These are phyloP conservation scores for Amphilophus citrinellus DNA, from an alignment of 2,113 vertebrate species.

Conservation along the genomic window DNA sequence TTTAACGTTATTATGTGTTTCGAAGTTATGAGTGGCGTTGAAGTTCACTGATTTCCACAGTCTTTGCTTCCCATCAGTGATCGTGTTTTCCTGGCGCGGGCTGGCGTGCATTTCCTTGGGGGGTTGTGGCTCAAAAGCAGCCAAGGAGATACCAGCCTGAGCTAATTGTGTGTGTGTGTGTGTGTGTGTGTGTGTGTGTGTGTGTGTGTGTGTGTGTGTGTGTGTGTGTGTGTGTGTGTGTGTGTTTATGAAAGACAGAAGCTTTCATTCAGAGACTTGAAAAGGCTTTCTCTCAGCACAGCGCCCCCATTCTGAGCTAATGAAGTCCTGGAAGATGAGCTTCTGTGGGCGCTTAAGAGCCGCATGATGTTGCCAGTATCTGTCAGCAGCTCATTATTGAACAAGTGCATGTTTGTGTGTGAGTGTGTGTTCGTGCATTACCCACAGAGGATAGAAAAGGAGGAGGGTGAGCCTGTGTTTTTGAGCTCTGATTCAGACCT, in stretches of 20 bases:
- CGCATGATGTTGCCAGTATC: neutral
- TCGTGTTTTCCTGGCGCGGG: neutral
- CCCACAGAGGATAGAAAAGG: neutral
- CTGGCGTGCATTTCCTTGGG: neutral
- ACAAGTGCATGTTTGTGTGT: neutral
- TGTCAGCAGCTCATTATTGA: neutral
- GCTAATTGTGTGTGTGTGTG: neutral
- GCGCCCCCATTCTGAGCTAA: neutral
- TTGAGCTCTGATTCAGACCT: neutral
- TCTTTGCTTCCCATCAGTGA: neutral
- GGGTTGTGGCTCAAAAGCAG: neutral
- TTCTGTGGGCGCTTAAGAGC: neutral
- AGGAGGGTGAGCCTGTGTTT: neutral
- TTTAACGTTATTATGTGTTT: neutral
- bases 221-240: too few species aligned
- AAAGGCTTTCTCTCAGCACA: slow-evolving; percentile 6
- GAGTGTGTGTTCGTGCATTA: neutral
- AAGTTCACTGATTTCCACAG: neutral
- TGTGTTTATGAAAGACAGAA: neutral
- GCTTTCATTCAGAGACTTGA: slow-evolving; percentile 13
- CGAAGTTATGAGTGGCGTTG: neutral
- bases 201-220: too few species aligned
- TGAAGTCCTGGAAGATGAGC: neutral
- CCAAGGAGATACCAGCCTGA: neutral
- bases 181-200: too few species aligned